These are phyloP conservation scores for Centruroides vittatus DNA, from an alignment of 1,140 invertebrate species.

Conservation along the genomic window DNA sequence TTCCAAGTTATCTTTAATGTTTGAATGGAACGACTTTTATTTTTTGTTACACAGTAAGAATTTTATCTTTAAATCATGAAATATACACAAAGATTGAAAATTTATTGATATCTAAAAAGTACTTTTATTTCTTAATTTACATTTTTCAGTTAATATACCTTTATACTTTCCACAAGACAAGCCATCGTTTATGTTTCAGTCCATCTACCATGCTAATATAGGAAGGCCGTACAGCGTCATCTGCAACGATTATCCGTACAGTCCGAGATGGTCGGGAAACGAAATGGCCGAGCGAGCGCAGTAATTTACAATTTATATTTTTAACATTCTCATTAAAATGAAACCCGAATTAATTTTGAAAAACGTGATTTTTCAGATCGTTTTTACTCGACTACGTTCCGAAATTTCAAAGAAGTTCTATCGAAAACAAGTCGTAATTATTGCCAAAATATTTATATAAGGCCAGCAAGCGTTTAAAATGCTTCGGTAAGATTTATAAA, in stretches of 20 bases:
- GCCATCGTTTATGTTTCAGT: conserved; percentile 29
- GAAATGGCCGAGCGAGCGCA: conserved; percentile 30
- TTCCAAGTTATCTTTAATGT: conserved; percentile 25
- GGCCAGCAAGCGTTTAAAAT: not conserved
- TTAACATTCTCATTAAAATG: not conserved
- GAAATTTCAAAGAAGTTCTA: no score
- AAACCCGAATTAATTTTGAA: no score
- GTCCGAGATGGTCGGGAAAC: conserved; percentile 28
- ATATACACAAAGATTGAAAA: no score
- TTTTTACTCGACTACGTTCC: no score
- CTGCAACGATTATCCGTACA: conserved; percentile 28
- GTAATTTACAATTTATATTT: conserved; percentile 15
- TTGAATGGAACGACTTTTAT: conserved; percentile 33
- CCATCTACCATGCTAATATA: conserved; percentile 29
- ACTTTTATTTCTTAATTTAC: not conserved
- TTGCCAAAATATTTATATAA: no score
- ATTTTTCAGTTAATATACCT: conserved; percentile 26
- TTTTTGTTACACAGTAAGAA: conserved; percentile 27
- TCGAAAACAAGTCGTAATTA: no score
- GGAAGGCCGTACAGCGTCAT: conserved; percentile 26
- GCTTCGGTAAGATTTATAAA: no score
- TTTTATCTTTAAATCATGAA: no score
- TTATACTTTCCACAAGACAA: conserved; percentile 27
- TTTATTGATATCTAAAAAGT: not conserved
- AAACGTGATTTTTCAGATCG: no score